Percentiles rank a stretch among this genome's conserved stretches.
These are phyloP conservation scores for Oncorhynchus kisutch DNA, from an alignment of 2,113 vertebrate genomes.

Conservation along the genomic window DNA sequence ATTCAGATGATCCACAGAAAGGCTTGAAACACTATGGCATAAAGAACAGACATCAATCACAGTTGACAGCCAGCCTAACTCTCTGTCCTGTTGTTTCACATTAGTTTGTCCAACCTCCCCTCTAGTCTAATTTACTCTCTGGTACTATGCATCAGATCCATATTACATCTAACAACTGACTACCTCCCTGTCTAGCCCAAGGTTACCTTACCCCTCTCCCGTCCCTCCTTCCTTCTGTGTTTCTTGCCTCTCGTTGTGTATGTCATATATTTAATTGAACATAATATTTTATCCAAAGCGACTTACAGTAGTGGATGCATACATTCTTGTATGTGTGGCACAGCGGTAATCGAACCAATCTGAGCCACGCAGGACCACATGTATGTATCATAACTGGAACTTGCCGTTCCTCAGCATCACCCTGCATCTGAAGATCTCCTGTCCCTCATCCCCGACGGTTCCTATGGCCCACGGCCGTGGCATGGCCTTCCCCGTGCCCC, in stretches of 20 bases:
- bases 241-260: slow-evolving; percentile 39
- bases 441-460: slow-evolving; percentile 85
- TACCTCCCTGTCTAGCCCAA: slow-evolving; percentile 2
- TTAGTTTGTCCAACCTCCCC: background rate
- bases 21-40: too few species aligned
- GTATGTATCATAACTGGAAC: slow-evolving; percentile 58
- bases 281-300: too few species aligned
- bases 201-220: slow-evolving; percentile 14
- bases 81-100: background rate
- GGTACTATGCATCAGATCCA: background rate
- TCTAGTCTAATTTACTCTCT: background rate
- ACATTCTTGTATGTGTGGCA: too few species aligned
- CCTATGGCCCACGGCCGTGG: slow-evolving; percentile 75
- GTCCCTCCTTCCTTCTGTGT: slow-evolving; percentile 24
- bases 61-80: background rate
- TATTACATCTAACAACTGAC: background rate
- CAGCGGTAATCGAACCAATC: too few species aligned
- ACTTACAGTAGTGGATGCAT: too few species aligned
- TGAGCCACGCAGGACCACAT: too few species aligned
- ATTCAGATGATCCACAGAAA: too few species aligned
- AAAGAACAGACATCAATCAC: background rate
- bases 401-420: slow-evolving; percentile 85
- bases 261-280: too few species aligned
- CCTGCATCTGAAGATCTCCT: slow-evolving; percentile 96
- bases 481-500: slow-evolving; percentile 81